These are phyloP conservation scores for Catharus fuscescens DNA, from an alignment of 2,113 vertebrate species.

Conservation along the genomic window DNA sequence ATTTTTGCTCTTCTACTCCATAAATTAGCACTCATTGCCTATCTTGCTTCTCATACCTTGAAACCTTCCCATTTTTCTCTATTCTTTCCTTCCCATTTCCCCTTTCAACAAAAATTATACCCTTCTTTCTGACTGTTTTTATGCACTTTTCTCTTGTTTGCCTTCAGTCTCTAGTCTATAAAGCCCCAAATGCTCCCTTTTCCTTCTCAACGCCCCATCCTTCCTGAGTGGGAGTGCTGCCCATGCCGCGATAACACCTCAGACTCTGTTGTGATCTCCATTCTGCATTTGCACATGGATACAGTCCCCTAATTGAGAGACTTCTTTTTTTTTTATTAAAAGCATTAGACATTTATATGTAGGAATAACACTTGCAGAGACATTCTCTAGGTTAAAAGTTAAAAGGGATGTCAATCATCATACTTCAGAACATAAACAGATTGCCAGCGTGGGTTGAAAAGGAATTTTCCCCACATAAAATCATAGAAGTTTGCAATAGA, in stretches of 20 bases:
- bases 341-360: conserved; percentile 71
- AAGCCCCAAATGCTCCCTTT: conserved; percentile 58
- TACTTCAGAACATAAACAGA: conserved; percentile 74
- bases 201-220: conserved; percentile 45
- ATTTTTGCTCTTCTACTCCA: background rate
- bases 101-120: background rate
- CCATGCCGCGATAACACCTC: conserved; percentile 68
- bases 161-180: background rate
- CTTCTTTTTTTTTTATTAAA: conserved; percentile 64
- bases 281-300: conserved; percentile 68
- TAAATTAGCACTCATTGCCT: background rate
- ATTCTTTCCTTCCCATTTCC: background rate
- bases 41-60: background rate
- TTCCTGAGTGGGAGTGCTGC: conserved; percentile 68
- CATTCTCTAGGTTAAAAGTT: conserved; percentile 73
- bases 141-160: background rate
- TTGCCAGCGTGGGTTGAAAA: conserved; percentile 76
- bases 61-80: background rate
- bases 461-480: conserved; percentile 69
- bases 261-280: conserved; percentile 66
- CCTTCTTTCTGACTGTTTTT: background rate
- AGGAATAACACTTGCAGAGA: conserved; percentile 73
- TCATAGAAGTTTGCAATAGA: conserved; percentile 57
- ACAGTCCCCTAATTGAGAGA: conserved; percentile 65
- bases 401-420: conserved; percentile 75